Conservation (phyloP, 2,888 invertebrate species). For the Mycalesis mineus region DNA sequence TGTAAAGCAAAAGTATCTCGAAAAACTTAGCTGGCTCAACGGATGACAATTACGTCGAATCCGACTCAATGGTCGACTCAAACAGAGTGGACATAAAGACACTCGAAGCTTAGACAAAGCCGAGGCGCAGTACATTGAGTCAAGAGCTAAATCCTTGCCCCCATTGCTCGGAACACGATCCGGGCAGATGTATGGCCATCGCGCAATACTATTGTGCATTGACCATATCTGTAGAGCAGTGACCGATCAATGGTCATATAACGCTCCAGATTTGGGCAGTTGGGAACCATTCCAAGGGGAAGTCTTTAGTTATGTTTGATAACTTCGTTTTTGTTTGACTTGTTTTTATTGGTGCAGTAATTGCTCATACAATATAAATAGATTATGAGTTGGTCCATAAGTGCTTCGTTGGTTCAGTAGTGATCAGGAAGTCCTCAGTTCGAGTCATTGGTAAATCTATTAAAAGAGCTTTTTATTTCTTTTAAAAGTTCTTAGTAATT, state of each 20-base stretch:
- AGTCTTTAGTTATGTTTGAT: background rate
- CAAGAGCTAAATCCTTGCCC: conserved; percentile 65
- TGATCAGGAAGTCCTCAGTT: too few species aligned
- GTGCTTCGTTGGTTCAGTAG: too few species aligned
- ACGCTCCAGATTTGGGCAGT: conserved; percentile 4
- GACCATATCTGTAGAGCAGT: conserved; percentile 47
- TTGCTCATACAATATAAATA: too few species aligned
- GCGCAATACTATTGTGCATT: conserved; percentile 33
- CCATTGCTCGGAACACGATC: conserved; percentile 66
- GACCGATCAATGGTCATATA: conserved; percentile 36
- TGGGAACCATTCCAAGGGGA: background rate
- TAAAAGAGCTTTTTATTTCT: too few species aligned
- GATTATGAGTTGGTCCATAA: too few species aligned
- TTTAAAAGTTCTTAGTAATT: too few species aligned
- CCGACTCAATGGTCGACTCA: conserved; percentile 16
- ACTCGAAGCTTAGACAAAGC: conserved; percentile 55
- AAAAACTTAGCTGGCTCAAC: conserved; percentile 10
- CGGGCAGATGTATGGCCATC: conserved; percentile 62
- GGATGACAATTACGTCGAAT: conserved; percentile 21
- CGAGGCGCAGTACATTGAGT: conserved; percentile 50
- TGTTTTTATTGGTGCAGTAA: too few species aligned
- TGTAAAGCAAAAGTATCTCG: too few species aligned
- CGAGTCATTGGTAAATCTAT: too few species aligned
- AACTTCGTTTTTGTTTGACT: background rate
- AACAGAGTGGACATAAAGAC: conserved; percentile 40